Evolutionary conservation across 30 jellyfish, hydroid and myxozoan species (phyloP), one percentile per base, ranked within the genome.

Genomic region (Aurelia sp.): DNA sequence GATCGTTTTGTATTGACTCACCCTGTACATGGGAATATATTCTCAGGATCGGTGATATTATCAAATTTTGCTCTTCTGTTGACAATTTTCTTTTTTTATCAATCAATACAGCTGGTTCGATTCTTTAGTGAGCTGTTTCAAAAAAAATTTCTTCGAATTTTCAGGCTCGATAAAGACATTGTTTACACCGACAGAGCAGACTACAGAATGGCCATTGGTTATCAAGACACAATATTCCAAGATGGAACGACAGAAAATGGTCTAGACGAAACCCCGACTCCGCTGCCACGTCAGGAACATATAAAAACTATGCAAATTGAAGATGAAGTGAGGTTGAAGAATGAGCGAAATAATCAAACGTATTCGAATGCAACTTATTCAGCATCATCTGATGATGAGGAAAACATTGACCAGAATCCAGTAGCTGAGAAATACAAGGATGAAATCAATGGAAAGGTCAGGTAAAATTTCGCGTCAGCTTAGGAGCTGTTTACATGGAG

Each of bases 381-480:
- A 4, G 44, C 17, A 0, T 63, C 87, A 19, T 40, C 63, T 38
- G 87, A 88, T 41, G 90, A 88, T n/a, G 96, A 88, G 15, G 96
- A 88, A 16, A 77, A 72, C 51, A 88, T 88, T 21, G 96, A 88
- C 50, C 96, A 77, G 55, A 88, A 88, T 35, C 73, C 85, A 5
- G 78, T 68, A 38, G 61, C 27, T 4, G 96, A 88, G 47, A 75
- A 78, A 69, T 88, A 63, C 74, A 68, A 78, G 61, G 79, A 88
- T 33, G 91, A 88, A 50, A 48, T 70, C 59, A 66, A 78, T 24
- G 91, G 88, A 78, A 88, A 88, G 96, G 96, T 88, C 96, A 88
- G 96, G 96, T 88, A 88, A 88, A 47, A 24, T 76, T 38, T 44
- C 55, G 15, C 15, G 3, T 44, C 55, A 44, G 55, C 9, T 44